phyloP scores from a whole-genome alignment of 2,888 invertebrate species.

The Crossocerus cetratus region DNA sequence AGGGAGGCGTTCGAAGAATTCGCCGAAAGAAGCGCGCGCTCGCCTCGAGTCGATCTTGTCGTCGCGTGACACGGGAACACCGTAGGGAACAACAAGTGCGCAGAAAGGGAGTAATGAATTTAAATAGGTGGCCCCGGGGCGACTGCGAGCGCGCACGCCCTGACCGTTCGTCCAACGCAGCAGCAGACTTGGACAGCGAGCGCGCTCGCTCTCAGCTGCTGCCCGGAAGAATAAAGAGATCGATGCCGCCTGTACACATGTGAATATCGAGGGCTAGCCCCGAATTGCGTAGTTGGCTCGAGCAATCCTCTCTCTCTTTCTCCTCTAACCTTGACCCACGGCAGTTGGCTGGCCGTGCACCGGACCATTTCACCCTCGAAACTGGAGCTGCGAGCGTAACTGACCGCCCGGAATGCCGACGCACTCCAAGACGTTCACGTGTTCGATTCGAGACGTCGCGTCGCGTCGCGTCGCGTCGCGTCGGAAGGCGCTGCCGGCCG shows the following conservation, averaged over 20 bases:
- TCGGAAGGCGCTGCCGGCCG: too few species aligned
- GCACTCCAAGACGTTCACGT: background rate
- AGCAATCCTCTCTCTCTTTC: too few species aligned
- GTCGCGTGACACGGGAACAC: too few species aligned
- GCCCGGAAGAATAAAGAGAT: background rate
- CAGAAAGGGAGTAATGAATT: too few species aligned
- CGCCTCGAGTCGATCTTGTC: too few species aligned
- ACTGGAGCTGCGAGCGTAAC: background rate
- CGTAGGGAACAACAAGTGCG: too few species aligned
- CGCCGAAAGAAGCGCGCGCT: too few species aligned
- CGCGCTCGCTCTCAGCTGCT: constrained; percentile 2
- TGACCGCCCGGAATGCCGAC: background rate
- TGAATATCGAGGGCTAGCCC: background rate
- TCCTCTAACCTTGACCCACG: background rate
- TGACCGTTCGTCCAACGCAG: background rate
- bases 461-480: too few species aligned
- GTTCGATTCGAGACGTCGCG: too few species aligned
- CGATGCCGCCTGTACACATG: background rate
- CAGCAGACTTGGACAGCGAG: background rate
- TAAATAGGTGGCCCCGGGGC: background rate
- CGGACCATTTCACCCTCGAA: background rate
- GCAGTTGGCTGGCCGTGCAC: background rate
- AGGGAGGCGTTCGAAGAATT: too few species aligned
- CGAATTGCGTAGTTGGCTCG: background rate
- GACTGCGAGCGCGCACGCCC: background rate